These are phyloP conservation scores for Drosophila rufa DNA, from an alignment of 1,140 invertebrate species.

Conservation along the genomic window DNA sequence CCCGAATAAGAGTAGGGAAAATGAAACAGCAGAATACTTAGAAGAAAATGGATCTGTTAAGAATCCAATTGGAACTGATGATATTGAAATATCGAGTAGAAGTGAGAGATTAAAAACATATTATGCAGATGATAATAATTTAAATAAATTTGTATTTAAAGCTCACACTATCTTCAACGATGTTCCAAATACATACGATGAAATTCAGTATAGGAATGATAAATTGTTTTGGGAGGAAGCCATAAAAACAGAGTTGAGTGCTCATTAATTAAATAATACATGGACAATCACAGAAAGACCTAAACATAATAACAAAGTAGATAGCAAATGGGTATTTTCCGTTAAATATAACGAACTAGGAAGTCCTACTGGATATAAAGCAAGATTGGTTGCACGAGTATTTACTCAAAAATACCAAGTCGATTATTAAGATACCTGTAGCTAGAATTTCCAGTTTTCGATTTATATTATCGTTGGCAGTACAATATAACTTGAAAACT, in stretches of 20 bases:
- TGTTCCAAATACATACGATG: too few species aligned
- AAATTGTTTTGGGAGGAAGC: too few species aligned
- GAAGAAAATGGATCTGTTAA: background rate
- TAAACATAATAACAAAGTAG: too few species aligned
- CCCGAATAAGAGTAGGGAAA: conserved; percentile 7
- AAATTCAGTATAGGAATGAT: too few species aligned
- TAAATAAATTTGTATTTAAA: conserved; percentile 23
- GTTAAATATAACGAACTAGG: conserved; percentile 35
- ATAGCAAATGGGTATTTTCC: too few species aligned
- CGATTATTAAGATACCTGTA: conserved; percentile 78
- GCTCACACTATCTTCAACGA: too few species aligned
- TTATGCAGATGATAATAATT: conserved; percentile 5
- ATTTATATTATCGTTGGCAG: background rate
- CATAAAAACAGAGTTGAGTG: too few species aligned
- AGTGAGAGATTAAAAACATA: conserved; percentile 12
- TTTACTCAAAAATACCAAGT: conserved; percentile 10
- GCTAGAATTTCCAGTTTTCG: conserved; percentile 36
- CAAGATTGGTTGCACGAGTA: conserved; percentile 78
- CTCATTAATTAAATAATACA: too few species aligned
- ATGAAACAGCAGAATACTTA: background rate
- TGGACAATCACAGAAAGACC: too few species aligned
- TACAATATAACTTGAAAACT: conserved; percentile 26
- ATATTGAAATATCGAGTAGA: background rate
- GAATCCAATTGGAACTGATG: background rate
- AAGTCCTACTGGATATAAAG: conserved; percentile 64